phyloP scores from a whole-genome alignment of 2,888 invertebrate species.

The Leucania comma region DNA sequence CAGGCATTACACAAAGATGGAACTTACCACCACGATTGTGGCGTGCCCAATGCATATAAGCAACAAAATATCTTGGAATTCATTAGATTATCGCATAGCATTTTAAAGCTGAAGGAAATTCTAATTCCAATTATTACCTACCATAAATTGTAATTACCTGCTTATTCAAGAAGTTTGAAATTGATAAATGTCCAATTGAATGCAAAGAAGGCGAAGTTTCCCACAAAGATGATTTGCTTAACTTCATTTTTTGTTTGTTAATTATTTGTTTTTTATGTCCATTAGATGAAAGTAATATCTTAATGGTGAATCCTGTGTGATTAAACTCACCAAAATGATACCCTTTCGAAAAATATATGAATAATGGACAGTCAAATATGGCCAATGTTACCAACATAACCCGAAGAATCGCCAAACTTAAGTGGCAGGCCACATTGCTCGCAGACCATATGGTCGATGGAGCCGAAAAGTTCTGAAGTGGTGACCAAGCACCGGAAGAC shows the following conservation, averaged over 20 bases:
- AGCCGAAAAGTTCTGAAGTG: too few relatives aligned
- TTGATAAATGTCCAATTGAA: conserved; percentile 37
- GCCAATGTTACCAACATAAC: too few relatives aligned
- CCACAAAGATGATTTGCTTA: conserved; percentile 32
- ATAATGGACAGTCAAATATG: background rate
- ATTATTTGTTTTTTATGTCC: conserved; percentile 4
- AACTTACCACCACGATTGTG: too few relatives aligned
- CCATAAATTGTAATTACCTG: conserved; percentile 23
- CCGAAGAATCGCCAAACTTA: too few relatives aligned
- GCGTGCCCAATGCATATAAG: background rate
- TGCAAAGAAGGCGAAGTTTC: conserved; percentile 31
- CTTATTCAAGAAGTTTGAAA: conserved; percentile 29
- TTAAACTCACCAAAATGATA: background rate
- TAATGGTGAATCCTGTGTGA: background rate
- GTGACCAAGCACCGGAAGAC: too few relatives aligned
- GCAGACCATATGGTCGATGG: too few relatives aligned
- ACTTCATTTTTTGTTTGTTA: background rate
- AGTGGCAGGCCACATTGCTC: too few relatives aligned
- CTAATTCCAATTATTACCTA: conserved; percentile 28
- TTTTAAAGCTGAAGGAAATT: conserved; percentile 18
- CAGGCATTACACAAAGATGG: too few relatives aligned
- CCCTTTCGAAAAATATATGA: background rate
- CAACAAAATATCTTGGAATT: conserved; percentile 3
- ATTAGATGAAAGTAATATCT: conserved; percentile 10
- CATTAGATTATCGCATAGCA: conserved; percentile 29